These are phyloP conservation scores for Ectemnius cavifrons DNA, from an alignment of 2,888 invertebrate genomes.

Conservation along the genomic window DNA sequence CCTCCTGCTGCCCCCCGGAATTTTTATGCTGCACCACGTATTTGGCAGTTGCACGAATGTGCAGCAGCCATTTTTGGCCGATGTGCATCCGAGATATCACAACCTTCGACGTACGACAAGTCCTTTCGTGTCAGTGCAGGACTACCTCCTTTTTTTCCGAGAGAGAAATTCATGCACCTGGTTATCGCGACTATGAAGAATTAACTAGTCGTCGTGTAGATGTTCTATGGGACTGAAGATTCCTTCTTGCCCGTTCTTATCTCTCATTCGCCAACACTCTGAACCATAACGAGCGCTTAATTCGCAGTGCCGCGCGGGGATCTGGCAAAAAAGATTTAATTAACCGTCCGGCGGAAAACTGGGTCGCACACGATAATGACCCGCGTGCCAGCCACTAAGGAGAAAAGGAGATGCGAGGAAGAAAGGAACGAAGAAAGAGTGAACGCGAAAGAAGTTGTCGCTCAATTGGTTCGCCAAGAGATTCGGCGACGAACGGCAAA, in stretches of 20 bases:
- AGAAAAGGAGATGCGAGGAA: too few relatives aligned
- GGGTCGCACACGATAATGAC: constrained; percentile 52
- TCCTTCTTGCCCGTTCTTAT: too few relatives aligned
- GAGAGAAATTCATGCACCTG: too few relatives aligned
- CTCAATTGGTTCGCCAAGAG: neutral
- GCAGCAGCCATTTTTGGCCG: neutral
- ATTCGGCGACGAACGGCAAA: neutral
- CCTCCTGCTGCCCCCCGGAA: neutral
- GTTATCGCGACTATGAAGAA: too few relatives aligned
- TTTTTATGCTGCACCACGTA: neutral
- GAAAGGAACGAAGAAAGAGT: too few relatives aligned
- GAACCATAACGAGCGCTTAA: constrained; percentile 48
- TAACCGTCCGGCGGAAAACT: constrained; percentile 47
- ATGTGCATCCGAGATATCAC: too few relatives aligned
- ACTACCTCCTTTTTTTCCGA: too few relatives aligned
- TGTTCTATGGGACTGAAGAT: too few relatives aligned
- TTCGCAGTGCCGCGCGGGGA: constrained; percentile 24
- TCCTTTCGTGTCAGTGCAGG: too few relatives aligned
- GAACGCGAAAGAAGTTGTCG: neutral
- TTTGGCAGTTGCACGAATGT: neutral
- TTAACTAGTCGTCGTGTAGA: too few relatives aligned
- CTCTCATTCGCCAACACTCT: too few relatives aligned
- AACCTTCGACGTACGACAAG: too few relatives aligned
- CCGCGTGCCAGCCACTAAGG: constrained; percentile 15
- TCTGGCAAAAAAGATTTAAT: constrained; percentile 50